These are phyloP conservation scores for Saccostrea echinata DNA, from an alignment of 1,140 invertebrate genomes.

Conservation along the genomic window DNA sequence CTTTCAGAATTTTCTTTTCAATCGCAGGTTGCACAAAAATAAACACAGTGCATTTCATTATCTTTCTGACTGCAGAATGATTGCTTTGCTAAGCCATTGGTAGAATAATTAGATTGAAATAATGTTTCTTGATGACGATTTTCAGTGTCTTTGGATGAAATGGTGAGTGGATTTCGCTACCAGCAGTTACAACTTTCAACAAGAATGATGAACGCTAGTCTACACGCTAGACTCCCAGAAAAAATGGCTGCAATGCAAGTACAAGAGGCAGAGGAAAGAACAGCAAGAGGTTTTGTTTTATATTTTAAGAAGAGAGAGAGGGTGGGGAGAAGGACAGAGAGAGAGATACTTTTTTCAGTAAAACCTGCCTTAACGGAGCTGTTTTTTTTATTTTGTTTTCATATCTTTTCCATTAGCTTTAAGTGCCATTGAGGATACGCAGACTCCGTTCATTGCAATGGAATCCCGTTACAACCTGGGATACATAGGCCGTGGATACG, in stretches of 20 bases:
- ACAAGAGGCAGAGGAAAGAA: slow-evolving; percentile 43
- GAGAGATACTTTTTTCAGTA: no score
- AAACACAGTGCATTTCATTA: no score
- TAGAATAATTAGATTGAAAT: no score
- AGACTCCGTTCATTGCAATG: slow-evolving; percentile 45
- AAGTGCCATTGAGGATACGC: slow-evolving; percentile 10
- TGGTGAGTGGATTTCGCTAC: slow-evolving; percentile 19
- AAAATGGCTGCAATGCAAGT: slow-evolving; percentile 33
- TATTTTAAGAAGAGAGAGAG: no score
- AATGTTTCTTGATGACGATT: not conserved
- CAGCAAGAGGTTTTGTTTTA: slow-evolving; percentile 38
- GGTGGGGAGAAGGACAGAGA: no score
- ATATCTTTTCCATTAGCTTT: slow-evolving; percentile 3
- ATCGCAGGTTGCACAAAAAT: no score
- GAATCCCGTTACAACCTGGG: slow-evolving; percentile 36
- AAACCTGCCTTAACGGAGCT: no score
- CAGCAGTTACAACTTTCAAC: slow-evolving; percentile 37
- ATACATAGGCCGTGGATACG: slow-evolving; percentile 51
- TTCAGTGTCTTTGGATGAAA: slow-evolving; percentile 22
- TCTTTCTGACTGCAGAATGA: no score
- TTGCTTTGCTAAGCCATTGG: no score
- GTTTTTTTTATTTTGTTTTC: no score
- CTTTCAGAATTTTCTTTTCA: no score
- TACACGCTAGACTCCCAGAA: not conserved
- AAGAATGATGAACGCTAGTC: slow-evolving; percentile 37